Evolutionary conservation across 2,797 vertebrate genomes (phyloP).

Genomic region (Sciurus vulgaris): DNA sequence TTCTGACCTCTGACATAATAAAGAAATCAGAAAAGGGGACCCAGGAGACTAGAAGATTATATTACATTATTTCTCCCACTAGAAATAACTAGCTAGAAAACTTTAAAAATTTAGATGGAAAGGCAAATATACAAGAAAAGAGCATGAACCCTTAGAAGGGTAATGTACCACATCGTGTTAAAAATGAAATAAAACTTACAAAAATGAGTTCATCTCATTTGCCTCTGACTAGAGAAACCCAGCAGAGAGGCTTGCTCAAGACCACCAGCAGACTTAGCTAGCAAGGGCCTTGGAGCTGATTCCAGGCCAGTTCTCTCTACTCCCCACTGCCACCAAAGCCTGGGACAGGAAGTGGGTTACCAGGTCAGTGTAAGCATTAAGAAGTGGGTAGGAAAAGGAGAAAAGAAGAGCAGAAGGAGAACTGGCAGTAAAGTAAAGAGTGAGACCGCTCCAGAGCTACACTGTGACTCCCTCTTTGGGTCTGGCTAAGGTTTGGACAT

Average conservation of each 20-base stretch:
- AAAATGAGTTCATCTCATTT: background rate
- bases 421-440: background rate
- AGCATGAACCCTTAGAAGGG: background rate
- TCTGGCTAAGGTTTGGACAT: background rate
- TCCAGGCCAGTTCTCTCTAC: background rate
- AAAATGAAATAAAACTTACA: background rate
- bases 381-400: background rate
- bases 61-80: background rate
- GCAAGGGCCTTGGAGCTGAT: background rate
- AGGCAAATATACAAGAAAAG: conserved; percentile 18
- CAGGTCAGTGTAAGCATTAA: background rate
- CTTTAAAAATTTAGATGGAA: background rate
- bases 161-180: background rate
- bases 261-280: background rate
- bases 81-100: background rate
- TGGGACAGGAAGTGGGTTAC: background rate
- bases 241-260: background rate
- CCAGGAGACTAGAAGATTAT: background rate
- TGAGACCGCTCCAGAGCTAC: background rate
- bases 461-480: background rate
- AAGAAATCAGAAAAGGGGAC: background rate
- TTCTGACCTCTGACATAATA: background rate
- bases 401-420: background rate
- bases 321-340: too few relatives aligned
- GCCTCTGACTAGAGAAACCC: background rate